Conservation (phyloP, 2,113 vertebrate species). For the Tringa solitaria region DNA sequence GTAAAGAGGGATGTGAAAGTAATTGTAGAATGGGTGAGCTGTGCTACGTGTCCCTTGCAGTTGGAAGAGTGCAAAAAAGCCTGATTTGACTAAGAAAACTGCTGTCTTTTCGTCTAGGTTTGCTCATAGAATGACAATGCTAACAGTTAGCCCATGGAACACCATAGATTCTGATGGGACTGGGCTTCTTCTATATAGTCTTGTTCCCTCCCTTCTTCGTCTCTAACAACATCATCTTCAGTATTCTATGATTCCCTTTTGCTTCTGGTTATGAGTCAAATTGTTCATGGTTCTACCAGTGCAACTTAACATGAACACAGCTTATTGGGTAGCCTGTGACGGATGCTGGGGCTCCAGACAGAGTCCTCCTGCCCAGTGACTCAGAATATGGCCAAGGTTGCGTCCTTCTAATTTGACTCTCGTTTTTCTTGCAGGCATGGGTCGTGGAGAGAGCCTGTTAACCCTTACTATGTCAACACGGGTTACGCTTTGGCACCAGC, state of each 20-base stretch:
- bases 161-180: not conserved
- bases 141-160: not conserved
- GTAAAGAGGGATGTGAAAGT: not conserved
- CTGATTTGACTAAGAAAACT: not conserved
- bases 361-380: not conserved
- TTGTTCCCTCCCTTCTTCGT: not conserved
- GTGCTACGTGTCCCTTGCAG: not conserved
- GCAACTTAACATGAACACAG: not conserved
- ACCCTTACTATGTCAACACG: constrained; percentile 94
- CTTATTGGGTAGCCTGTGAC: not conserved
- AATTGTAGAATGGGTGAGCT: not conserved
- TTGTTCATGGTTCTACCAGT: not conserved
- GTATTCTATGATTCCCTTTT: not conserved
- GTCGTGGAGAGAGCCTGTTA: constrained; percentile 88
- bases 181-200: not conserved
- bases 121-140: not conserved
- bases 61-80: not conserved
- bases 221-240: not conserved
- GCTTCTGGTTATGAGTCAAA: not conserved
- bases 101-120: not conserved
- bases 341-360: not conserved
- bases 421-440: constrained; percentile 72
- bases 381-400: not conserved
- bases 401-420: not conserved
- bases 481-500: constrained; percentile 93